Evolutionary conservation across 2,797 vertebrate species (phyloP), one percentile per base, ranked within the genome.

Genomic region (Champsocephalus esox): DNA sequence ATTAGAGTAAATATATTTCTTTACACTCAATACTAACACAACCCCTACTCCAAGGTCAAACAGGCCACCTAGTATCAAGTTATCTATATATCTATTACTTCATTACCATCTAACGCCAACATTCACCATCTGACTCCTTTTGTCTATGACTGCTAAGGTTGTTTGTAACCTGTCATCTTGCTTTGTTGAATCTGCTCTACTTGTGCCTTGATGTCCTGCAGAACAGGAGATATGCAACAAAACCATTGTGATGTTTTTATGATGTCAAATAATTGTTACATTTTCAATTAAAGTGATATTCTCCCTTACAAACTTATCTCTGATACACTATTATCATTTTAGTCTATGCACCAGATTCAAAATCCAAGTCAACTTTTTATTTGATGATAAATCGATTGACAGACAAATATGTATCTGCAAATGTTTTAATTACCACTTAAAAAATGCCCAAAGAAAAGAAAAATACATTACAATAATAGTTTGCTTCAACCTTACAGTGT

Each of bases 111-210:
- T 12, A 41, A 68, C 61, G 64, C 21, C 38, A 51, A 64, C 57
- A 67, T 10, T 11, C 17, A 2, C 28, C 73, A 54, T 54, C 43
- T 70, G 28, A 28, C 54, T 45, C 52, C 43, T 73, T 76, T 71
- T 72, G 59, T 82, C 48, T 65, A 1, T n/a, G n/a, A 38, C 24
- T 67, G 60, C 12, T 54, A 62, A 70, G 75, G 59, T 56, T 74
- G 51, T 80, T 72, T 77, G 57, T 64, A 70, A 68, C 76, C 73
- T 65, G 16, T 72, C 41, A 68, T 82, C 66, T 78, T 76, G 67
- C 56, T 71, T 70, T 68, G 16, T 49, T 83, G 67, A 49, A 73
- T 78, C 62, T 82, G 67, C 46, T 74, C 60, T 82, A 75, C 75
- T 78, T 80, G 62, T 43, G 61, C 61, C 43, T 51, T 66, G 66